Evolutionary conservation across 1,140 invertebrate genomes (phyloP).

Genomic region (Asbolus verrucosus): DNA sequence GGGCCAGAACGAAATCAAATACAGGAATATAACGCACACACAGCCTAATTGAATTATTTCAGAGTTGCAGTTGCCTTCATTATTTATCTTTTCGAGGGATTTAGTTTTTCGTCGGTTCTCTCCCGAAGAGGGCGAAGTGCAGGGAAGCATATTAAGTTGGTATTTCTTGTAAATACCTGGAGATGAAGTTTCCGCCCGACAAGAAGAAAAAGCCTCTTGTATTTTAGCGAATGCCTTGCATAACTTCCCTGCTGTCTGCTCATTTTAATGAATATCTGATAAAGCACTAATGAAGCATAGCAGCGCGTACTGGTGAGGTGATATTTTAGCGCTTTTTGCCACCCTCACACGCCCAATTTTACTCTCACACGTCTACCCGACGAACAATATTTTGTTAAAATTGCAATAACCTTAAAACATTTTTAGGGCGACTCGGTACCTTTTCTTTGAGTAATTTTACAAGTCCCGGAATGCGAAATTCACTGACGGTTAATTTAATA

Average conservation of each 20-base stretch:
- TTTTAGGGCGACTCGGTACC: no score
- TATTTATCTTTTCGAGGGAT: constrained; percentile 33
- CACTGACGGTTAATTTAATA: no score
- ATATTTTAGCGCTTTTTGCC: no score
- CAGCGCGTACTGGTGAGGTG: background rate
- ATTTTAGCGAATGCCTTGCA: constrained; percentile 28
- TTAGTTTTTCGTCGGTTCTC: constrained; percentile 34
- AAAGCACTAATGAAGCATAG: constrained; percentile 21
- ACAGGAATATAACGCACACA: constrained; percentile 6
- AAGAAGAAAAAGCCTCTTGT: constrained; percentile 22
- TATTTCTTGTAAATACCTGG: constrained; percentile 39
- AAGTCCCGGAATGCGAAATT: no score
- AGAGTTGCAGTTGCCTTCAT: constrained; percentile 28
- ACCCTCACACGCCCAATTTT: no score
- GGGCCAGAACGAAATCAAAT: constrained; percentile 10
- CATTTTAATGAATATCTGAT: constrained; percentile 38
- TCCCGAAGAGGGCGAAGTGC: constrained; percentile 15
- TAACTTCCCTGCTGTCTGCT: constrained; percentile 11
- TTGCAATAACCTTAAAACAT: no score
- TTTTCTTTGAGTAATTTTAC: no score
- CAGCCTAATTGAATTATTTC: constrained; percentile 23
- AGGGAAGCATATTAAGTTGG: constrained; percentile 34
- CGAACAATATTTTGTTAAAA: no score
- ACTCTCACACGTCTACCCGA: no score
- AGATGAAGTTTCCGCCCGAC: constrained; percentile 30